Evolutionary conservation across 2,888 invertebrate genomes (phyloP).

Genomic region (Lamellibrachia columna): DNA sequence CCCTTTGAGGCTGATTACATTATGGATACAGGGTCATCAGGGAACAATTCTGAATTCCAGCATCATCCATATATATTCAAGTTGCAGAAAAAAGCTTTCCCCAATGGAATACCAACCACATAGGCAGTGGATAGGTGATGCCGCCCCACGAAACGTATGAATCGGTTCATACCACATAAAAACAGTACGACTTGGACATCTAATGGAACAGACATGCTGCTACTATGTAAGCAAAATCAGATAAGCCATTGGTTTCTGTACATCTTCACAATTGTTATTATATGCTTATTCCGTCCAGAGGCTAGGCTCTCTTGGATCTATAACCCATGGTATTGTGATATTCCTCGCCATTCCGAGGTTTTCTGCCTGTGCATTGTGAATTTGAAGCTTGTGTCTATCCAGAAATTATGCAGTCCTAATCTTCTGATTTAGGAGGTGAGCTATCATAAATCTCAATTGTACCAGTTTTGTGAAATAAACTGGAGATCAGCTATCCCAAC

Average conservation of each 20-base stretch:
- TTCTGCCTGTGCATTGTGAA: background rate
- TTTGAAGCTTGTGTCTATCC: background rate
- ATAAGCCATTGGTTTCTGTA: background rate
- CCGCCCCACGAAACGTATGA: background rate
- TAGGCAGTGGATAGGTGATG: background rate
- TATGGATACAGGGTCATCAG: background rate
- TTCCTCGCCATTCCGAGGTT: background rate
- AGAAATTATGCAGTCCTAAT: background rate
- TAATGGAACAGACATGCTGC: background rate
- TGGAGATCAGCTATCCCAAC: background rate
- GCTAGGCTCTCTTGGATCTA: background rate
- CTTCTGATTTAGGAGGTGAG: background rate
- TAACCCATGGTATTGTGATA: background rate
- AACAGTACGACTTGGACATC: background rate
- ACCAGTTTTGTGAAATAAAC: background rate
- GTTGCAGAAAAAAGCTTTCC: background rate
- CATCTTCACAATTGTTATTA: background rate
- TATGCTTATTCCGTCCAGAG: background rate
- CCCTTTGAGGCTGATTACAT: background rate
- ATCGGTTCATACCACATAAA: background rate
- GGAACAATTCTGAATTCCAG: background rate
- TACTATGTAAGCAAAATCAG: background rate
- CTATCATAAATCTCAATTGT: background rate
- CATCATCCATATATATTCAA: background rate
- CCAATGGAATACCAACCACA: background rate